Evolutionary conservation across 2,113 vertebrate species (phyloP), one percentile per base, ranked within the genome.

Genomic region (Gallinago media): DNA sequence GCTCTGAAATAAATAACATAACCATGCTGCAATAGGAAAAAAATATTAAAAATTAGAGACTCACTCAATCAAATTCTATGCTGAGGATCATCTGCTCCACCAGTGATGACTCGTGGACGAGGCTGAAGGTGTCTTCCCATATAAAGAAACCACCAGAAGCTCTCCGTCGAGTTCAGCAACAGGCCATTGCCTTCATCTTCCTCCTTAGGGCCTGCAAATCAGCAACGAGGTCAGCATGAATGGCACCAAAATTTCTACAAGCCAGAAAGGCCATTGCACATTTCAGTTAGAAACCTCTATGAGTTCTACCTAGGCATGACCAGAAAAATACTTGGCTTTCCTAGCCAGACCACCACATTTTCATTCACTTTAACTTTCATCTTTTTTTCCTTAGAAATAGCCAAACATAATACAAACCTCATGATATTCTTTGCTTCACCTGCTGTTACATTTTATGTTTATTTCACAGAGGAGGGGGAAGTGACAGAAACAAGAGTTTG

Each of bases 81-180:
- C 99, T 99, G 95, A 99, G 98, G 85, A 98, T 98, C 98, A 99
- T 99, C 98, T 99, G 98, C 82, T 99, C 99, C 97, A 99, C 97
- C 95, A 99, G 96, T 10, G 98, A 99, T 11, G 98, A 99, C 93
- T 99, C 98, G 34, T 99, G 98, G 98, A 94, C 99, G 98, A 78
- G 98, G 99, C 96, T 99, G 98, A 98, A 99, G 98, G 94, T 99
- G 99, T 85, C 98, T 99, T 98, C 98, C 99, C 99, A 98, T 99
- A 93, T 98, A 98, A 54, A 98, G 99, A 88, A 99, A 99, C 98
- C 99, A 99, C 98, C 99, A 99, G 97, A 99, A 99, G 94, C 99
- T 98, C 74, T 98, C 98, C 72, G 98, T 98, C 11, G 98, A 99
- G 63, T 98, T 98, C 89, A 99, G 50, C 38, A 99, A 97, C 47